phyloP scores from a whole-genome alignment of 2,113 vertebrate genomes.

The Circaetus cinerascens region DNA sequence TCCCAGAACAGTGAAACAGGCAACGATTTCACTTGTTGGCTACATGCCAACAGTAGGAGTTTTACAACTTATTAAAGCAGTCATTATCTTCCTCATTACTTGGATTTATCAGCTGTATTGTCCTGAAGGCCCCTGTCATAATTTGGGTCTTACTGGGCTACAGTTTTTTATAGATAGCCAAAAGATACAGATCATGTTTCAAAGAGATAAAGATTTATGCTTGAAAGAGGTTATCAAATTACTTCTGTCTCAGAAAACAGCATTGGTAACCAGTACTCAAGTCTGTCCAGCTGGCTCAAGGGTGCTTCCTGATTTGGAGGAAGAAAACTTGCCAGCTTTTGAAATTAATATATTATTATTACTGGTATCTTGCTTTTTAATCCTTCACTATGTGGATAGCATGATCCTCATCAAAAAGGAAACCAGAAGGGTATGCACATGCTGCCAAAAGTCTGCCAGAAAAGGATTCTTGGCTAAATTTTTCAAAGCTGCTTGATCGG shows the following conservation, averaged over 20 bases:
- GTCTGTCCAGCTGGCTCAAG: slow-evolving; percentile 14
- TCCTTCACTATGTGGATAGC: background rate
- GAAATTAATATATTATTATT: slow-evolving; percentile 24
- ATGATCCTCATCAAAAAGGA: background rate
- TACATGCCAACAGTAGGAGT: background rate
- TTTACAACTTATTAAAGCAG: background rate
- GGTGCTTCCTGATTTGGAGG: background rate
- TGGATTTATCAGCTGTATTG: background rate
- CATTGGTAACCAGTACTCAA: background rate
- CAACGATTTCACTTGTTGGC: background rate
- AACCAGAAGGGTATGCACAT: background rate
- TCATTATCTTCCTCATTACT: background rate
- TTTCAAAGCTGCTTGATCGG: slow-evolving; percentile 3
- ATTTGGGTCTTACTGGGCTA: background rate
- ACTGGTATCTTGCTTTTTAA: slow-evolving; percentile 22
- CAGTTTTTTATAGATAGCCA: background rate
- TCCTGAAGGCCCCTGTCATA: background rate
- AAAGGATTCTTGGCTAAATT: slow-evolving; percentile 18
- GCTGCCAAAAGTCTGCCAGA: slow-evolving; percentile 17
- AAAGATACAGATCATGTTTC: background rate
- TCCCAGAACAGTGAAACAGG: background rate
- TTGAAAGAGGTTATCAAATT: background rate
- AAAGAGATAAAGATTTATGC: background rate
- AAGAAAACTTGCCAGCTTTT: slow-evolving; percentile 1
- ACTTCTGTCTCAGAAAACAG: background rate